These are phyloP conservation scores for Xiphophorus hellerii DNA, from an alignment of 2,113 vertebrate species.

Conservation along the genomic window DNA sequence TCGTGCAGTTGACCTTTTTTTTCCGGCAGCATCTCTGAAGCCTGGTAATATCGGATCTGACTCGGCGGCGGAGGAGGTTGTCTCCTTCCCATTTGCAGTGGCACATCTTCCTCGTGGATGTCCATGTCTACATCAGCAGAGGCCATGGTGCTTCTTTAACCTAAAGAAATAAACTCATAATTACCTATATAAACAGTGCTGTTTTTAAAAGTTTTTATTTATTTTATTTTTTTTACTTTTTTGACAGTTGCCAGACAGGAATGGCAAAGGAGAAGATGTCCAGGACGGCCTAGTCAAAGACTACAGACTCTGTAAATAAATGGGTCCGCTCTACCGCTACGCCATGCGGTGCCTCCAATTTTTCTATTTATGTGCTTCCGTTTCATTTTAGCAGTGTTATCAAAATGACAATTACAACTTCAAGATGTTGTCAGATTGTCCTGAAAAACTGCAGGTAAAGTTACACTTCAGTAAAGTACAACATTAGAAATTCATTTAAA, in stretches of 20 bases:
- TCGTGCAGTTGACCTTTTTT: constrained; percentile 36
- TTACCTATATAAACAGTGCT: background rate
- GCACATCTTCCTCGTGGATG: constrained; percentile 30
- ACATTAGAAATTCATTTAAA: background rate
- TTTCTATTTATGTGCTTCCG: background rate
- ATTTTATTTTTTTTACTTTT: too few relatives aligned
- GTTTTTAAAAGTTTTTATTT: too few relatives aligned
- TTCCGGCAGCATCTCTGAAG: constrained; percentile 25
- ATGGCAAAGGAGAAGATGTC: too few relatives aligned
- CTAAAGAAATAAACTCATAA: constrained; percentile 1
- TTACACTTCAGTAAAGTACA: background rate
- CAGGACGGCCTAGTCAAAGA: too few relatives aligned
- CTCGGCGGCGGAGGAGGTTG: background rate
- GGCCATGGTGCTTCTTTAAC: constrained; percentile 64
- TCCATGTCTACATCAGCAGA: constrained; percentile 58
- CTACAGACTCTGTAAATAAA: too few relatives aligned
- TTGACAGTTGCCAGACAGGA: too few relatives aligned
- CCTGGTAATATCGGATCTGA: constrained; percentile 51
- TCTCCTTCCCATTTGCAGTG: fast-evolving
- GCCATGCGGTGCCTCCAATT: too few relatives aligned
- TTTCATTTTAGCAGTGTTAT: background rate
- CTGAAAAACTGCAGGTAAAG: background rate
- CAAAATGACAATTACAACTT: background rate
- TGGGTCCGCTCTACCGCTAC: too few relatives aligned
- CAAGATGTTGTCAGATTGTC: background rate